Evolutionary conservation across 2,113 vertebrate genomes (phyloP).

Genomic region (Bubo blakistoni): DNA sequence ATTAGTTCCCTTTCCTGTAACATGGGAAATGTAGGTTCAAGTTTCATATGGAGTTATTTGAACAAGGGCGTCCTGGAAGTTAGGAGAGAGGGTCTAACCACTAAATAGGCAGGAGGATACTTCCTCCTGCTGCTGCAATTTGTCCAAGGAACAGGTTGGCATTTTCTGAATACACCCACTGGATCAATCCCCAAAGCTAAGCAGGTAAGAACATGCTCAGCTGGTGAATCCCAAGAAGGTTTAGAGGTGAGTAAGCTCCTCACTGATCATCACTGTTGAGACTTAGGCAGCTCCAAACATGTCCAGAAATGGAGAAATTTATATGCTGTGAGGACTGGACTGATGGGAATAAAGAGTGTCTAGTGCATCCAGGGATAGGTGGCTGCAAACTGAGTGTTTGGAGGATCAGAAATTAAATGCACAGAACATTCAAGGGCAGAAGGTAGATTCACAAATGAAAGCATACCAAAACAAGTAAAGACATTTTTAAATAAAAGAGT

Average conservation of each 20-base stretch:
- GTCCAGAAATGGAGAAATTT: not conserved
- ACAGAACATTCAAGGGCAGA: not conserved
- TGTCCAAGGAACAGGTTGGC: not conserved
- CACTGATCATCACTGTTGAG: not conserved
- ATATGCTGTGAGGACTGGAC: not conserved
- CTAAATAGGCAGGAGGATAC: not conserved
- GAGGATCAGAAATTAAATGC: not conserved
- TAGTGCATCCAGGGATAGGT: not conserved
- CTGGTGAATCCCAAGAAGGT: not conserved
- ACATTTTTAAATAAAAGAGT: no score
- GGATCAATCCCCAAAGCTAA: not conserved
- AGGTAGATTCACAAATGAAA: not conserved
- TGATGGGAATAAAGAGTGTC: not conserved
- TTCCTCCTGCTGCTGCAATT: not conserved
- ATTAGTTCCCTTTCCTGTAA: not conserved
- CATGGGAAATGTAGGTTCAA: not conserved
- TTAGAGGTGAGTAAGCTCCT: conserved; percentile 44
- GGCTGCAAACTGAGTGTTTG: not conserved
- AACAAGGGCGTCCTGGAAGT: not conserved
- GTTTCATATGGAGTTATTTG: not conserved
- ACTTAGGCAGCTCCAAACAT: conserved; percentile 28
- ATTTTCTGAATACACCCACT: not conserved
- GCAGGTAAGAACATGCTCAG: conserved; percentile 2
- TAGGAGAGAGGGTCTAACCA: not conserved
- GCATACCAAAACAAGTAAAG: not conserved